Base-by-base conservation (phyloP, 2,797 vertebrate species). In the Streptopelia turtur region DNA sequence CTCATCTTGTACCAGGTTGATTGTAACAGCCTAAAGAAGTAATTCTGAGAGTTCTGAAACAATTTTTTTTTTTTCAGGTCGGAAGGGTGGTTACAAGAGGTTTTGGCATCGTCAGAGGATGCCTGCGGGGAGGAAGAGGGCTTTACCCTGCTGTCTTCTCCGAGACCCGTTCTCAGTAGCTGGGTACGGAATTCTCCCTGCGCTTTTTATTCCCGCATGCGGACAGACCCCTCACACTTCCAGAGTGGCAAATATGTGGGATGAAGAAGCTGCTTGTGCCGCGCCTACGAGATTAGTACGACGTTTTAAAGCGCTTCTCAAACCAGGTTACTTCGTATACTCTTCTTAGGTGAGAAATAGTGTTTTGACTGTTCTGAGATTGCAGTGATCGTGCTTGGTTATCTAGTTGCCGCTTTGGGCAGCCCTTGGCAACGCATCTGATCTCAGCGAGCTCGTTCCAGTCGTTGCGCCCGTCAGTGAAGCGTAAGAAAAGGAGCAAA, bases 281-380 rank as follows among this genome's bases (percentile, higher is more conserved):
- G 5, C 4, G 2, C 35, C 6, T 30, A 0, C 10, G 25, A 14
- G 33, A 31, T 43, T 3, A 56, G 13, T 25, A 70, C 33, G 41
- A 5, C 13, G 13, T 53, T 53, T 75, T 30, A 71, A 68, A 83
- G 57, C 3, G 1, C 64, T 53, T 64, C 50, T 11, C 57, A 17
- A 53, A 12, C 5, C 1, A 6, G 20, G 33, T 27, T 10, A 7
- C n/a, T 49, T 22, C 8, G 7, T 18, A 1, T 13, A 7, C 24
- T n/a, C 20, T 45, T 41, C 24, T 66, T 52, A 0, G 3, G 23
- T 30, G 41, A 68, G 74, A 71, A 82, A 8, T 2, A 18, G 50
- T 30, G 1, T 24, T 76, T 56, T 43, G 47, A 7, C 65, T 24
- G 16, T n/a, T 27, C 30, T 3, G 41, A 63, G 59, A 22, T 1